Conservation (phyloP, 1,140 invertebrate species). For the Idris sp. region DNA sequence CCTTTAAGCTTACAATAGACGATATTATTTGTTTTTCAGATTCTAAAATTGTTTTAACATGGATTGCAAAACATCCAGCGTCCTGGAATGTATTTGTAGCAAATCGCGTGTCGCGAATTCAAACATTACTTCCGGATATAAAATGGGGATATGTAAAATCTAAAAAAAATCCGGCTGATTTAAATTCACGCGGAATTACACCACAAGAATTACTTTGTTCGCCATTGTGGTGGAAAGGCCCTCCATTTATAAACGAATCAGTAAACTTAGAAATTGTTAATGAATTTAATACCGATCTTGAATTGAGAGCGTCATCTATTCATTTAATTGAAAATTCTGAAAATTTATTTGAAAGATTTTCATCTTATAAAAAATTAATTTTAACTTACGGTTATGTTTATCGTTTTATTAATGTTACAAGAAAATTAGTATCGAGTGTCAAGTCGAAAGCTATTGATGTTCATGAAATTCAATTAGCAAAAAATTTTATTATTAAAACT, state of each 20-base stretch:
- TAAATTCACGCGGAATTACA: neutral
- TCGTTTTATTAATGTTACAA: too few relatives aligned
- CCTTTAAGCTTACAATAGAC: neutral
- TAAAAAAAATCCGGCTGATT: neutral
- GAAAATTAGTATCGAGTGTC: neutral
- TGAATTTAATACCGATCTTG: neutral
- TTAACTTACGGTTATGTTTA: too few relatives aligned
- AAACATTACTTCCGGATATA: neutral
- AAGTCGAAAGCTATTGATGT: too few relatives aligned
- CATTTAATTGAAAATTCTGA: too few relatives aligned
- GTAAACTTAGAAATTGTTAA: neutral
- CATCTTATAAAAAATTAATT: too few relatives aligned
- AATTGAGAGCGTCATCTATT: too few relatives aligned
- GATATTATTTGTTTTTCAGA: neutral
- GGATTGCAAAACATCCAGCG: too few relatives aligned
- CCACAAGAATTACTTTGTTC: neutral
- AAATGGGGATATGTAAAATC: slow-evolving; percentile 1
- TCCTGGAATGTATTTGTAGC: too few relatives aligned
- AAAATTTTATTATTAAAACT: too few relatives aligned
- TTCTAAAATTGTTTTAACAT: neutral
- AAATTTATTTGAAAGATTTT: neutral
- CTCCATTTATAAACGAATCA: neutral
- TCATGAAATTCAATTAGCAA: too few relatives aligned
- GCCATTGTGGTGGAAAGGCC: neutral
- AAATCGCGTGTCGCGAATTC: neutral